phyloP scores from a whole-genome alignment of 2,113 vertebrate genomes.

The Rynchops niger region DNA sequence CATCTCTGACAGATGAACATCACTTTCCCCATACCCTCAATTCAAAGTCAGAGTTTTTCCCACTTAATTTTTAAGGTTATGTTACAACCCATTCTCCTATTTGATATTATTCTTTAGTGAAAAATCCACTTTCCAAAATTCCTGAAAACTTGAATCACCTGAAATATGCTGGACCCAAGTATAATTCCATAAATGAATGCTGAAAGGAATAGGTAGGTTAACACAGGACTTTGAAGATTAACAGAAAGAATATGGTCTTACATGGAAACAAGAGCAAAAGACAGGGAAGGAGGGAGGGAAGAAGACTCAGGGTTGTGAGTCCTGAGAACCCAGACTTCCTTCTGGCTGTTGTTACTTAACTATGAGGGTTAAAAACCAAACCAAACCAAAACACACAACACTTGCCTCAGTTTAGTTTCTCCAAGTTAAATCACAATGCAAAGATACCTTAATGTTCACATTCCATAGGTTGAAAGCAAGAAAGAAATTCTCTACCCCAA shows the following conservation, averaged over 20 bases:
- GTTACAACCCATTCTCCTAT: rapidly evolving
- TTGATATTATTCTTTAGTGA: background rate
- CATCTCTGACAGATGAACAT: background rate
- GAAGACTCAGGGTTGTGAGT: rapidly evolving
- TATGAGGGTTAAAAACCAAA: background rate
- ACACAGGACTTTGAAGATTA: background rate
- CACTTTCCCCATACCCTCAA: background rate
- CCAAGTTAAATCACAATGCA: background rate
- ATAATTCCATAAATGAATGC: rapidly evolving
- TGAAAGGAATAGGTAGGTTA: background rate
- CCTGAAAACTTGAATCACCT: background rate
- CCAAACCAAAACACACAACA: rapidly evolving
- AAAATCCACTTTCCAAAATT: background rate
- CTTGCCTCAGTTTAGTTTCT: background rate
- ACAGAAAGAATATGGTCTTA: background rate
- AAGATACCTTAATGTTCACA: background rate
- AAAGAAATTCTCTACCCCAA: background rate
- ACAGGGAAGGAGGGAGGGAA: background rate
- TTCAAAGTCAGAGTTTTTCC: background rate
- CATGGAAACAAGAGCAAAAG: background rate
- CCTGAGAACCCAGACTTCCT: background rate
- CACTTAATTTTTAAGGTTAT: background rate
- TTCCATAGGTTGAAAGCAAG: background rate
- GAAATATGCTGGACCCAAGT: background rate
- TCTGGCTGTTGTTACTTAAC: background rate